Conservation (phyloP, 2,888 invertebrate species). For the Tanypteryx hageni region DNA sequence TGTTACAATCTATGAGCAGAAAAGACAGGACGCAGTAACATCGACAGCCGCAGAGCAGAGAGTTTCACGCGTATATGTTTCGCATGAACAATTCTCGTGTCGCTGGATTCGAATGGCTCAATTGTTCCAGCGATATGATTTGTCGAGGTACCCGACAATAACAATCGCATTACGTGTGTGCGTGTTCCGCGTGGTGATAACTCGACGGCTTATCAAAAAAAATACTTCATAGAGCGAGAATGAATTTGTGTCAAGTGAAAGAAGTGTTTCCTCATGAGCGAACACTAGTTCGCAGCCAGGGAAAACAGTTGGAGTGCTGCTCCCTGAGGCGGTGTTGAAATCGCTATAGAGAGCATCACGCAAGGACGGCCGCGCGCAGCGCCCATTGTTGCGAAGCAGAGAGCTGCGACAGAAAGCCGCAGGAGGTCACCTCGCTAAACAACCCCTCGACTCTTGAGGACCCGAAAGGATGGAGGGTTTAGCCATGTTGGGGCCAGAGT, state of each 20-base stretch:
- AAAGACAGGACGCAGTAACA: no score
- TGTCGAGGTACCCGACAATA: background rate
- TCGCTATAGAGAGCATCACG: background rate
- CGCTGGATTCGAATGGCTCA: conserved; percentile 37
- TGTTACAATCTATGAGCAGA: no score
- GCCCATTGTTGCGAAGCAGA: conserved; percentile 37
- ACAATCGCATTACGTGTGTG: conserved; percentile 34
- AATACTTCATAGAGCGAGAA: background rate
- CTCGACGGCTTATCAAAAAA: background rate
- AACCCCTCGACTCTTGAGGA: background rate
- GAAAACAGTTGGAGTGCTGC: conserved; percentile 33
- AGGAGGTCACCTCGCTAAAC: conserved; percentile 6
- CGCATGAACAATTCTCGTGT: background rate
- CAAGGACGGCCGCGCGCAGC: conserved; percentile 15
- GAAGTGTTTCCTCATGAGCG: background rate
- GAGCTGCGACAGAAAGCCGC: background rate
- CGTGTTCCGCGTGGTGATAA: conserved; percentile 26
- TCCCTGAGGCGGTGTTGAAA: conserved; percentile 14
- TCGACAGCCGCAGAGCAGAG: no score
- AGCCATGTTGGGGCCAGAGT: no score
- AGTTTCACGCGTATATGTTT: background rate
- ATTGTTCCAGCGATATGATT: background rate
- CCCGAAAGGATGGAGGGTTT: background rate
- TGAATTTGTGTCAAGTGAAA: background rate
- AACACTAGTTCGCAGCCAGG: background rate